A percentile compares a stretch with the other conserved stretches of the same genome.
Conservation (phyloP, 2,113 vertebrate species). For the Pardalotus punctatus region DNA sequence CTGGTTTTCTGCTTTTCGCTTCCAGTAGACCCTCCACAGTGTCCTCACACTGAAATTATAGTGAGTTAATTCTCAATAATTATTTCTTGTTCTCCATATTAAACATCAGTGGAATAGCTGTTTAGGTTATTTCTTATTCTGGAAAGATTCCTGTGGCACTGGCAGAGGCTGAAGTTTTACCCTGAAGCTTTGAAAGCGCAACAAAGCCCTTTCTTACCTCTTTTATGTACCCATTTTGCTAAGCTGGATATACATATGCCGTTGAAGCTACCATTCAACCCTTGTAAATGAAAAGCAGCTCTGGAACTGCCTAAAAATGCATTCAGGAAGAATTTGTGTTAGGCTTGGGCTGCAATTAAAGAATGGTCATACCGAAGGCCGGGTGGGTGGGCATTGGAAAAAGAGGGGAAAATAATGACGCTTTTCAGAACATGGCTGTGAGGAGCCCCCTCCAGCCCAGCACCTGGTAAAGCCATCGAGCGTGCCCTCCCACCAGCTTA, state of each 20-base stretch:
- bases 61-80: background rate
- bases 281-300: background rate
- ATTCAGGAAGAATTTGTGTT: background rate
- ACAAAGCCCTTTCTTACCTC: background rate
- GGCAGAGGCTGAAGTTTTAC: background rate
- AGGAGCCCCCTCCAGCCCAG: background rate
- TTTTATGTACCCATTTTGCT: background rate
- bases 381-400: background rate
- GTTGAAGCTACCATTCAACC: background rate
- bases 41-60: background rate
- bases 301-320: background rate
- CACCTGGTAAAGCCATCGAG: constrained; percentile 37
- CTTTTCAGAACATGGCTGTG: background rate
- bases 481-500: background rate
- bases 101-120: background rate
- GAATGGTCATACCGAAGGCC: background rate
- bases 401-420: background rate
- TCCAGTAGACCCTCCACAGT: background rate
- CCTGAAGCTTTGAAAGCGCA: background rate
- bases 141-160: background rate
- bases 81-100: background rate
- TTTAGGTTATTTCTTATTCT: background rate
- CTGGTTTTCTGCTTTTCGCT: background rate
- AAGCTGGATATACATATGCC: background rate
- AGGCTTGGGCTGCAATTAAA: background rate